phyloP scores from a whole-genome alignment of 1,140 invertebrate genomes.

The Nasonia giraulti region DNA sequence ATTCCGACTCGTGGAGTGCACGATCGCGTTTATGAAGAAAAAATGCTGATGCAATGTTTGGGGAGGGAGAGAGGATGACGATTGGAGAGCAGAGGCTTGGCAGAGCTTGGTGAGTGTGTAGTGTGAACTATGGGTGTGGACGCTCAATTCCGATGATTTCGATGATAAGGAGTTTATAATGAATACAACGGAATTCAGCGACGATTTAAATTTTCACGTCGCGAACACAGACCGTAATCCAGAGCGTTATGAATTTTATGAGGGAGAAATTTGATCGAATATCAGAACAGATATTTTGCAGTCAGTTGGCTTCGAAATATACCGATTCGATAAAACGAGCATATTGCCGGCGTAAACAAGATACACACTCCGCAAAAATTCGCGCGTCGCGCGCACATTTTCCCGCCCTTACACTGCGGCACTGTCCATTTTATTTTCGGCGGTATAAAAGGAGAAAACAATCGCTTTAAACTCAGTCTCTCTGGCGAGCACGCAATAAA shows the following conservation, averaged over 20 bases:
- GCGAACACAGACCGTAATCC: not conserved
- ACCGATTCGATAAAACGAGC: not conserved
- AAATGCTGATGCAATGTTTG: conserved; percentile 7
- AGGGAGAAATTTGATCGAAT: not conserved
- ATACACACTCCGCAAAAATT: not conserved
- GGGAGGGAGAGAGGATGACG: not conserved
- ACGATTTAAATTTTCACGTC: not conserved
- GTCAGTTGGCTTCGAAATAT: not conserved
- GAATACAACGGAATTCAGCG: no score
- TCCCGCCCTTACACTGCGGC: not conserved
- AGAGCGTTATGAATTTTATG: not conserved
- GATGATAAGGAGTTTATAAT: no score
- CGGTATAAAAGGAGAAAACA: not conserved
- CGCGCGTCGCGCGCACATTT: not conserved
- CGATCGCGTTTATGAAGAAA: not conserved
- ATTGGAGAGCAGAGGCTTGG: not conserved
- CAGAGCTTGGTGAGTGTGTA: not conserved
- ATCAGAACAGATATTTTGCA: not conserved
- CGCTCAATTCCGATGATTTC: no score
- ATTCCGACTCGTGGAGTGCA: not conserved
- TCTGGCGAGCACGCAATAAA: not conserved
- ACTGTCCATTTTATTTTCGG: not conserved
- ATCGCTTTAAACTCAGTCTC: not conserved
- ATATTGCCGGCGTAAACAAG: not conserved
- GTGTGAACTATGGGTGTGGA: no score